These are phyloP conservation scores for Penaeus japonicus DNA, from an alignment of 1,140 invertebrate species.

Conservation along the genomic window DNA sequence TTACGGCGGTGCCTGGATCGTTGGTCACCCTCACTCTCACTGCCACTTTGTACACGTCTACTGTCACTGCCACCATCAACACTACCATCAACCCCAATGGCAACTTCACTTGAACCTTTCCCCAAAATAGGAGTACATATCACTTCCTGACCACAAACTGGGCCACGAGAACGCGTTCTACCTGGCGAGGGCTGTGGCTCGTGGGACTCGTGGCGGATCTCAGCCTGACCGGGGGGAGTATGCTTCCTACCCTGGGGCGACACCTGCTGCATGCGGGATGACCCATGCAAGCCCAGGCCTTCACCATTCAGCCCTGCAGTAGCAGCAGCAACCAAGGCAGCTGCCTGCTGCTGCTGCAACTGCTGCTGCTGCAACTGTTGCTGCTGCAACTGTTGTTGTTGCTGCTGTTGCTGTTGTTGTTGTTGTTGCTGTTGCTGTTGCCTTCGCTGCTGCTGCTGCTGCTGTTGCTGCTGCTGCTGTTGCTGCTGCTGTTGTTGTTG, in stretches of 20 bases:
- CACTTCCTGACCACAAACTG: not conserved
- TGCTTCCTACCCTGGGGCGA: conserved; percentile 28
- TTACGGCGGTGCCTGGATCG: conserved; percentile 55
- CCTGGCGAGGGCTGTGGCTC: conserved; percentile 31
- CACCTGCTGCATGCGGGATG: conserved; percentile 8
- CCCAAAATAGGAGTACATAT: not conserved
- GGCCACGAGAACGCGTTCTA: conserved; percentile 15
- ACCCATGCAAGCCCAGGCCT: conserved; percentile 19
- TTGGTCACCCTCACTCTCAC: conserved; percentile 56
- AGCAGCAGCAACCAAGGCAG: conserved; percentile 23
- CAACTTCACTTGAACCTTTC: not conserved
- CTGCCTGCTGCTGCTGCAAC: conserved; percentile 24
- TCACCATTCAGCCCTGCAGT: conserved; percentile 46
- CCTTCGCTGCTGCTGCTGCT: not conserved
- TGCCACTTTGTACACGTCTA: conserved; percentile 46
- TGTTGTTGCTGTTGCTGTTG: conserved; percentile 24
- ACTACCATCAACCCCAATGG: not conserved
- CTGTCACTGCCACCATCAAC: conserved; percentile 16
- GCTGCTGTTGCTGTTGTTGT: conserved; percentile 16
- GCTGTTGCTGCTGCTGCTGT: not conserved
- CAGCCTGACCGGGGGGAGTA: not conserved
- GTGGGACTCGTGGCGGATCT: not conserved
- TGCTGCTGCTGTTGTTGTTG: conserved; percentile 21
- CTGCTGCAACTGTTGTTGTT: not conserved
- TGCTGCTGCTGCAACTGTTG: not conserved